Conservation (phyloP, 2,888 invertebrate genomes). For the Archips xylosteana region DNA sequence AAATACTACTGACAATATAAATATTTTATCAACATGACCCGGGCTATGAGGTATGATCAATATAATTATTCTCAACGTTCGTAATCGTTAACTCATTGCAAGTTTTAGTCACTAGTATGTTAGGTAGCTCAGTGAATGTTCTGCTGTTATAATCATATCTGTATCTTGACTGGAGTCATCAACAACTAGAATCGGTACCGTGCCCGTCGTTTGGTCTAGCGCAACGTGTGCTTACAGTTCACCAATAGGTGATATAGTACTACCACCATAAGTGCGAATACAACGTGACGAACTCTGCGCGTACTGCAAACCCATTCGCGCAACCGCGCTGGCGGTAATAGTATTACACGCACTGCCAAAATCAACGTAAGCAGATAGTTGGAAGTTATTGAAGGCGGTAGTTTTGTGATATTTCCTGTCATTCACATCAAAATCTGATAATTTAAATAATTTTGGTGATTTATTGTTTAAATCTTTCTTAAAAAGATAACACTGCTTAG, state of each 20-base stretch:
- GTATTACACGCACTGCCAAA: slow-evolving; percentile 23
- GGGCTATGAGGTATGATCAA: slow-evolving; percentile 2
- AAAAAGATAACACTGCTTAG: not conserved
- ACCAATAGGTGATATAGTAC: slow-evolving; percentile 9
- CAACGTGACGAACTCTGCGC: not conserved
- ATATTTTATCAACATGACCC: not conserved
- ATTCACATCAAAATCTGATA: slow-evolving; percentile 16
- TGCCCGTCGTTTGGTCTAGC: slow-evolving; percentile 8
- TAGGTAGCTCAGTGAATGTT: slow-evolving; percentile 18
- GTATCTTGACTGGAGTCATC: slow-evolving; percentile 15
- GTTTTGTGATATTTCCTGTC: slow-evolving; percentile 21
- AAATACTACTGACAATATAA: slow-evolving; percentile 3
- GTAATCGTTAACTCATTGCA: slow-evolving; percentile 9
- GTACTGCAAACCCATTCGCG: not conserved
- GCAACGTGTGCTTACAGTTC: slow-evolving; percentile 6
- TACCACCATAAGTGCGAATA: slow-evolving; percentile 25
- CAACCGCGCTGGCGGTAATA: slow-evolving; percentile 9
- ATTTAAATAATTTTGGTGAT: slow-evolving; percentile 11
- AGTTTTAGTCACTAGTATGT: slow-evolving; percentile 8
- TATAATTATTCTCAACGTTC: not conserved
- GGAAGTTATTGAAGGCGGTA: not conserved
- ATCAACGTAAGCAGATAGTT: slow-evolving; percentile 9
- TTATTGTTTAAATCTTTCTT: slow-evolving; percentile 7
- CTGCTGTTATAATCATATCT: slow-evolving; percentile 26
- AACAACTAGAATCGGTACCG: slow-evolving; percentile 9